Evolutionary conservation across 2,113 vertebrate species (phyloP).

Genomic region (Acinonyx jubatus): DNA sequence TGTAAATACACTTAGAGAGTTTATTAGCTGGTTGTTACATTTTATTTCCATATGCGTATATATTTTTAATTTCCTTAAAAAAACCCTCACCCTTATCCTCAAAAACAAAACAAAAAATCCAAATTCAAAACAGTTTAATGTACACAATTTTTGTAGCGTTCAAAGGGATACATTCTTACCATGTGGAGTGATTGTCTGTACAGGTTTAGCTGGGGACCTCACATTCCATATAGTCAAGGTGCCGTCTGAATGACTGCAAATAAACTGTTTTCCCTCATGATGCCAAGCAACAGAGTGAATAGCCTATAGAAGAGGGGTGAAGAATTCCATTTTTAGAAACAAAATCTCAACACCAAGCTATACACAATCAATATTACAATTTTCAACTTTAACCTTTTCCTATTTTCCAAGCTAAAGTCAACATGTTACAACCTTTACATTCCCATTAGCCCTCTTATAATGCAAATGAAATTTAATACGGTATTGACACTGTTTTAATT

Average conservation of each 20-base stretch:
- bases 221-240: slow-evolving; percentile 99
- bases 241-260: slow-evolving; percentile 99
- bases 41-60: neutral
- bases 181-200: slow-evolving; percentile 98
- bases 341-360: neutral
- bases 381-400: neutral
- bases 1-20: neutral
- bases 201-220: slow-evolving; percentile 93
- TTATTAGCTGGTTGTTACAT: neutral
- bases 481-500: neutral
- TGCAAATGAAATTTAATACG: slow-evolving; percentile 16
- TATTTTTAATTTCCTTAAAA: slow-evolving; percentile 32
- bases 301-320: slow-evolving; percentile 84
- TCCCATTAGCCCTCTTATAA: neutral
- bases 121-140: neutral
- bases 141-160: neutral
- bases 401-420: neutral
- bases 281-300: slow-evolving; percentile 99
- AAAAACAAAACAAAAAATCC: slow-evolving; percentile 16
- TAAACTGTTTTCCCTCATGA: slow-evolving; percentile 99
- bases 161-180: slow-evolving; percentile 87
- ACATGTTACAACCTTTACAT: neutral
- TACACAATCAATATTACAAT: neutral
- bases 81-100: neutral
- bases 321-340: neutral